Percentiles rank a stretch among this genome's conserved stretches.
Evolutionary conservation across 30 jellyfish, hydroid and myxozoan genomes (phyloP).

Genomic region (Chrysaora quinquecirrha): DNA sequence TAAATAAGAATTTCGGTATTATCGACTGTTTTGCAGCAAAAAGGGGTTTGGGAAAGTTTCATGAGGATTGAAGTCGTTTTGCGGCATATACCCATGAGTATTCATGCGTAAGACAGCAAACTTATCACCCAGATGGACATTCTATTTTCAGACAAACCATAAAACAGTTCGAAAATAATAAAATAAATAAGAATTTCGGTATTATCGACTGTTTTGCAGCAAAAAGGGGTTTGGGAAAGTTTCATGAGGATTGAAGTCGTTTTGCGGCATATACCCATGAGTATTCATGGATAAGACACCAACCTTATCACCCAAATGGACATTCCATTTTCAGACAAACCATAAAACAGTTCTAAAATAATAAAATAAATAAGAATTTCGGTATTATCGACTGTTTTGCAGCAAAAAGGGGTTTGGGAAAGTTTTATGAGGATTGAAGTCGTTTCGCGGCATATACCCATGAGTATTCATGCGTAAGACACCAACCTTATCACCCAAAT

Average conservation of each 20-base stretch:
- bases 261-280: not conserved
- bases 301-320: not conserved
- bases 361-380: not conserved
- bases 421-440: not conserved
- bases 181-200: not conserved
- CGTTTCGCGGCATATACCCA: not conserved
- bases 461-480: not conserved
- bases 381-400: not conserved
- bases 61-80: not conserved
- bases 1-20: not conserved
- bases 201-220: not conserved
- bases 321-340: not conserved
- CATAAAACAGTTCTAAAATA: not conserved
- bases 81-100: not conserved
- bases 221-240: not conserved
- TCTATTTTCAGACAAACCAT: not conserved
- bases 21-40: not conserved
- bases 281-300: not conserved
- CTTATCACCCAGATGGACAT: not conserved
- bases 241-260: not conserved
- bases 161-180: not conserved
- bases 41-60: not conserved
- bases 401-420: not conserved
- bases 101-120: not conserved
- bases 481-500: not conserved